Percentiles rank a stretch among this genome's conserved stretches.
These are phyloP conservation scores for Catharus fuscescens DNA, from an alignment of 2,113 vertebrate species.

Conservation along the genomic window DNA sequence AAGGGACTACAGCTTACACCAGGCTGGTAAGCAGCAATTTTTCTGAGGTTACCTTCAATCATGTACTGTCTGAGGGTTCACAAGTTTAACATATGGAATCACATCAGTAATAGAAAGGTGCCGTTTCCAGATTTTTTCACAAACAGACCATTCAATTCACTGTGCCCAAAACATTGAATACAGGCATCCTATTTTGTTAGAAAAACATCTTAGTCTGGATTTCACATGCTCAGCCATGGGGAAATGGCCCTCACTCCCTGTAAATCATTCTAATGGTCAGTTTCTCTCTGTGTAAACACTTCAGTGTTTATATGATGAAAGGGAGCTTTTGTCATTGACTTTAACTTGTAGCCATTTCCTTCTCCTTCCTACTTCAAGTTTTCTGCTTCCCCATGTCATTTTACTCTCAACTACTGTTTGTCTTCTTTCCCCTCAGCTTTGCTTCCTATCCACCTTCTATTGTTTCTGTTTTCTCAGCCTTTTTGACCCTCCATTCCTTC, in stretches of 20 bases:
- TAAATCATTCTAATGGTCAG: not conserved
- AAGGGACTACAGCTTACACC: not conserved
- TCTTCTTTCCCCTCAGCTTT: not conserved
- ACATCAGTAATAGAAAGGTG: not conserved
- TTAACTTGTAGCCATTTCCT: slow-evolving; percentile 26
- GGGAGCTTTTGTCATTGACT: not conserved
- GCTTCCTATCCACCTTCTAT: not conserved
- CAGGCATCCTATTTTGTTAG: not conserved
- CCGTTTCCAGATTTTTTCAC: not conserved
- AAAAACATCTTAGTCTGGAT: not conserved
- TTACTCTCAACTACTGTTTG: slow-evolving; percentile 10
- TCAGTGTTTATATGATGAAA: slow-evolving; percentile 4
- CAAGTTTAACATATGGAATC: not conserved
- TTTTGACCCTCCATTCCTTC: not conserved
- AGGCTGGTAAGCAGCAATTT: not conserved
- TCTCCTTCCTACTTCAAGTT: not conserved
- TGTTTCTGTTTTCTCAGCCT: slow-evolving; percentile 34
- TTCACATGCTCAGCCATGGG: not conserved
- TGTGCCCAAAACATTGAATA: not conserved
- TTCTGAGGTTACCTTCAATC: not conserved
- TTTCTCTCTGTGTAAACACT: slow-evolving; percentile 7
- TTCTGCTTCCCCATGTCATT: slow-evolving; percentile 13
- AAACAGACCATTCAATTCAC: not conserved
- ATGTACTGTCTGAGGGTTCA: not conserved
- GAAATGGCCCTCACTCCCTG: not conserved